Evolutionary conservation across 1,140 invertebrate species (phyloP).

Genomic region (Pseudobourletiella spinata): DNA sequence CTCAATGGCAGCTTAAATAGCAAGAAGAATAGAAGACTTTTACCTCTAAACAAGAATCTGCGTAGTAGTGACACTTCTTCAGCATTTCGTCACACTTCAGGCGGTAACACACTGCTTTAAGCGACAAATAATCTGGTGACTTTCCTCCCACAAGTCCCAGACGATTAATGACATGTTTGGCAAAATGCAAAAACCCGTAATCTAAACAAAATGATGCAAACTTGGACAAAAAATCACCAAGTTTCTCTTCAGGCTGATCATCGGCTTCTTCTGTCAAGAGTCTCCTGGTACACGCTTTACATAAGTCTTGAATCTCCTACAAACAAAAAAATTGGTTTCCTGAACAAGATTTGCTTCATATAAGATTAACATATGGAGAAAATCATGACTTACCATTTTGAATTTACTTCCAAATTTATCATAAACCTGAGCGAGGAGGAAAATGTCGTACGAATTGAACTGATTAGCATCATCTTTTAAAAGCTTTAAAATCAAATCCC

Average conservation of each 20-base stretch:
- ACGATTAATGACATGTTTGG: not conserved
- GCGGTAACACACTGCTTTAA: not conserved
- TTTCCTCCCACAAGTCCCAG: not conserved
- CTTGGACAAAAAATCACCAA: not conserved
- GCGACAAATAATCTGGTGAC: not conserved
- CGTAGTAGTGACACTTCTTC: not conserved
- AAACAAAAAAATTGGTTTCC: not conserved
- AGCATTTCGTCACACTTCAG: not conserved
- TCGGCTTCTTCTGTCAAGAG: not conserved
- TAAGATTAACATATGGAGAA: not conserved
- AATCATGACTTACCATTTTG: not conserved
- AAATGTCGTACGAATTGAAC: not conserved
- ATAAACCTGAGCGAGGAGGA: not conserved
- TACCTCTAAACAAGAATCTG: not conserved
- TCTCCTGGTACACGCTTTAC: not conserved
- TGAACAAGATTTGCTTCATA: not conserved
- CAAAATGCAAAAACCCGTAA: not conserved
- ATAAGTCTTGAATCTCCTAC: not conserved
- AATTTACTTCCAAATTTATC: not conserved
- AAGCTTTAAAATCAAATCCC: not conserved
- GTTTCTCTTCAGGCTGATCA: not conserved
- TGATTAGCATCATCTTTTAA: not conserved
- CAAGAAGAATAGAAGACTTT: too few relatives aligned
- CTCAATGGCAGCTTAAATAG: too few relatives aligned
- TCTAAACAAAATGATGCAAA: conserved; percentile 4